Conservation (phyloP, 2,797 vertebrate genomes). For the Syngnathus acus region DNA sequence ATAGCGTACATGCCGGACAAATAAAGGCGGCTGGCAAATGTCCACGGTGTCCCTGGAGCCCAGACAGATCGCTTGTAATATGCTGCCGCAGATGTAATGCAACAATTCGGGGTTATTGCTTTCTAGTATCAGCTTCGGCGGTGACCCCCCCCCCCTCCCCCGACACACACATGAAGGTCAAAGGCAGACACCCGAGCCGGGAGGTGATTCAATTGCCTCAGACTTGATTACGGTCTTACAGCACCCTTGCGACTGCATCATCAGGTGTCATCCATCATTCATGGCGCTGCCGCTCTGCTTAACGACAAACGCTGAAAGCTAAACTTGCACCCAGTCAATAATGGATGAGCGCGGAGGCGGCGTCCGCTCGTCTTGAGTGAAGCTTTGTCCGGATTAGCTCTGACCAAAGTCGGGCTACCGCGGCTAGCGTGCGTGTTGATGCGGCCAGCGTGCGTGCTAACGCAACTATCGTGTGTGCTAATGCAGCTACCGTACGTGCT, state of each 20-base stretch:
- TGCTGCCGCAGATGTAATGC: neutral
- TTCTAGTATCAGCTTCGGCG: neutral
- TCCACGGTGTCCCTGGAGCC: conserved; percentile 45
- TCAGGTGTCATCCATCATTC: conserved; percentile 38
- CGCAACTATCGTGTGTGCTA: neutral
- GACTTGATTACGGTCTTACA: conserved; percentile 20
- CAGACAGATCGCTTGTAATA: conserved; percentile 39
- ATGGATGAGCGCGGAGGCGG: conserved; percentile 15
- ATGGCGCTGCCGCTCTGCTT: conserved; percentile 10
- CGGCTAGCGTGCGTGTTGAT: too few species aligned
- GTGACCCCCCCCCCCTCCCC: neutral
- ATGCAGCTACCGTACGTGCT: neutral
- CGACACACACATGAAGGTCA: conserved; percentile 14
- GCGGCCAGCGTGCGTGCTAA: conserved; percentile 4
- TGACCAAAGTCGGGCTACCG: neutral
- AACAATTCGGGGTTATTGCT: neutral
- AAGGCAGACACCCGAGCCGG: conserved; percentile 5
- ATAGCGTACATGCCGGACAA: conserved; percentile 49
- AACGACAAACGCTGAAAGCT: conserved; percentile 24
- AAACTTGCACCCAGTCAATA: conserved; percentile 25
- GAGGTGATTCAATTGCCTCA: conserved; percentile 18
- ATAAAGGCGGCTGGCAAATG: conserved; percentile 53
- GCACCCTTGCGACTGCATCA: conserved; percentile 15
- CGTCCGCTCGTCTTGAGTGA: conserved; percentile 9
- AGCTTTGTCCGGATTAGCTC: neutral